A percentile compares a stretch with the other conserved stretches of the same genome.
These are phyloP conservation scores for Lepisosteus oculatus DNA, from an alignment of 2,113 vertebrate genomes.

Conservation along the genomic window DNA sequence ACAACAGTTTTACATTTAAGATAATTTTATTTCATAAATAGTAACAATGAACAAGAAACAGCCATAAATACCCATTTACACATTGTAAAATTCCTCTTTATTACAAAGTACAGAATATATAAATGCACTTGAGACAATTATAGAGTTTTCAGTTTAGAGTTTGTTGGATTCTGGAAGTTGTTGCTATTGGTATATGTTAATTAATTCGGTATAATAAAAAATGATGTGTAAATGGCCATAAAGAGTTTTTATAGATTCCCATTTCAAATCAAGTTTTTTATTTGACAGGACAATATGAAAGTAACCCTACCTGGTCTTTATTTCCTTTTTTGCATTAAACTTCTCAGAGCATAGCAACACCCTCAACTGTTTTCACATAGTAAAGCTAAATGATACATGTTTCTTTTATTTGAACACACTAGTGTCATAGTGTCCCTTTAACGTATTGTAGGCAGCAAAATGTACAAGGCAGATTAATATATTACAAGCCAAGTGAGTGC, in stretches of 20 bases:
- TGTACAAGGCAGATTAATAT: constrained; percentile 57
- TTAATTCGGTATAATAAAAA: constrained; percentile 24
- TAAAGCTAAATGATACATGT: not conserved
- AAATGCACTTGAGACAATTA: constrained; percentile 67
- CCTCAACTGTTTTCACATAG: not conserved
- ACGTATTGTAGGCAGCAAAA: constrained; percentile 51
- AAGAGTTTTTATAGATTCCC: constrained; percentile 46
- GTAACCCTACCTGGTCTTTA: not conserved
- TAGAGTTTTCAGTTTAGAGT: constrained; percentile 51
- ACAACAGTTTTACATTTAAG: constrained; percentile 42
- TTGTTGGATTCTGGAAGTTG: constrained; percentile 30
- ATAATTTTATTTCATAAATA: constrained; percentile 66
- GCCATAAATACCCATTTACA: constrained; percentile 67
- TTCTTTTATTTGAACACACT: not conserved
- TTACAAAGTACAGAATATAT: constrained; percentile 71
- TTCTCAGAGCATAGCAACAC: not conserved
- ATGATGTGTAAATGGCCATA: constrained; percentile 43
- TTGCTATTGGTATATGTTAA: constrained; percentile 11
- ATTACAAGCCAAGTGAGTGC: constrained; percentile 51
- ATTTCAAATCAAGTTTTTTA: not conserved
- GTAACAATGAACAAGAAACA: constrained; percentile 72
- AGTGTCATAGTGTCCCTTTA: constrained; percentile 13
- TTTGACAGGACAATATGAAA: constrained; percentile 25
- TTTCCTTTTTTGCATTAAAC: constrained; percentile 39
- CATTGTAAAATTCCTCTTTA: constrained; percentile 60